A percentile compares a stretch with the other conserved stretches of the same genome.
Conservation (phyloP, 2,888 invertebrate genomes). For the Mechanitis mazaeus region DNA sequence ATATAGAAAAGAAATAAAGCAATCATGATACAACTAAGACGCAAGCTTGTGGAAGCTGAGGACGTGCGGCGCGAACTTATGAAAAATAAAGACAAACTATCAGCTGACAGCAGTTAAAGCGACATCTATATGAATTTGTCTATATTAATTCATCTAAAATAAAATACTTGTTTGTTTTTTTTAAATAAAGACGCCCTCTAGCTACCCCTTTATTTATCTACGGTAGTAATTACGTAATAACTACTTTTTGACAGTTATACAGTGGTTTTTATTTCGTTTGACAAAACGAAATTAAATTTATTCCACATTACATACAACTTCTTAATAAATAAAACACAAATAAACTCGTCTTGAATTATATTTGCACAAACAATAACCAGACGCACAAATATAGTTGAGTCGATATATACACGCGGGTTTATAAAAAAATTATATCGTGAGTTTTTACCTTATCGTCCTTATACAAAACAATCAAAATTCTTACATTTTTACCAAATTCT, state of each 20-base stretch:
- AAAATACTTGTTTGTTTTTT: no score
- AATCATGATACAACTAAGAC: slow-evolving; percentile 59
- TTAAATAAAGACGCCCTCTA: no score
- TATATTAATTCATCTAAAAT: no score
- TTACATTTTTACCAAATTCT: background rate
- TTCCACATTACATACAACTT: background rate
- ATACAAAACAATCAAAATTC: background rate
- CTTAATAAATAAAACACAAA: slow-evolving; percentile 3
- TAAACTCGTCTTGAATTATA: slow-evolving; percentile 42
- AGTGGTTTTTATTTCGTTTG: no score
- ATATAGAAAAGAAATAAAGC: slow-evolving; percentile 68
- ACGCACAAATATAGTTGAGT: slow-evolving; percentile 42
- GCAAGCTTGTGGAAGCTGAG: slow-evolving; percentile 59
- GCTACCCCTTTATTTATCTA: no score
- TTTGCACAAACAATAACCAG: slow-evolving; percentile 64
- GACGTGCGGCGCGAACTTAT: slow-evolving; percentile 47
- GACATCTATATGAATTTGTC: no score
- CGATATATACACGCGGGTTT: slow-evolving; percentile 44
- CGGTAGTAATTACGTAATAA: no score
- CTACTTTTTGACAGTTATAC: no score
- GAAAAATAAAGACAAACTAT: slow-evolving; percentile 27
- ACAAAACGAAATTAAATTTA: no score
- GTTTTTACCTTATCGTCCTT: slow-evolving; percentile 34
- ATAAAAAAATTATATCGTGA: slow-evolving; percentile 48
- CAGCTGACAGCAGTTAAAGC: background rate